A percentile compares a stretch with the other conserved stretches of the same genome.
Conservation (phyloP, 2,888 invertebrate species). For the Acrocyrtus sp. region DNA sequence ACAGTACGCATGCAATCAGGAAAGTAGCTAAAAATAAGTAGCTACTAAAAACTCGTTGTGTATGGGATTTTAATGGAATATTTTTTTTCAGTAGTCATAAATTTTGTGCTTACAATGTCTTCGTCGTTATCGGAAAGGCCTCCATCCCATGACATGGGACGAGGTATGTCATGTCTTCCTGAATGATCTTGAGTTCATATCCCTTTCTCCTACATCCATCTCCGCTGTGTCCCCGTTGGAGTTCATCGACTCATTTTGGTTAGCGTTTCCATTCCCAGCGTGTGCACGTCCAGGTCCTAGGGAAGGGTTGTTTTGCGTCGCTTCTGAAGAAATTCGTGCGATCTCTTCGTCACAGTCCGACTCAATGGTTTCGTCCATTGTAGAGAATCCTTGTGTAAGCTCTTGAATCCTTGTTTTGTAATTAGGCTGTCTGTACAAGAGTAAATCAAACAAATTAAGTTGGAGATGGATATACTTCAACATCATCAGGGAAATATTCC, state of each 20-base stretch:
- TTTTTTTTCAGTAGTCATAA: not conserved
- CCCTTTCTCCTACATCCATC: slow-evolving; percentile 62
- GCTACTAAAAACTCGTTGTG: not conserved
- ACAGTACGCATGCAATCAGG: not conserved
- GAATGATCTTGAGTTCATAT: slow-evolving; percentile 65
- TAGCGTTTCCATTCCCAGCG: slow-evolving; percentile 27
- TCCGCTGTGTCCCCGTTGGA: slow-evolving; percentile 31
- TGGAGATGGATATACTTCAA: not conserved
- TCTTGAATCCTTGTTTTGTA: slow-evolving; percentile 14
- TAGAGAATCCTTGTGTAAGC: slow-evolving; percentile 30
- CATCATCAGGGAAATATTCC: not conserved
- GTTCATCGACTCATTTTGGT: slow-evolving; percentile 32
- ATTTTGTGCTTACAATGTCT: slow-evolving; percentile 39
- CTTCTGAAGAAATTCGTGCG: slow-evolving; percentile 62
- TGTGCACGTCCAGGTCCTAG: slow-evolving; percentile 19
- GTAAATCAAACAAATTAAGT: not conserved
- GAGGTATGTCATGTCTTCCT: slow-evolving; percentile 67
- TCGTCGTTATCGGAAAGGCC: slow-evolving; percentile 87
- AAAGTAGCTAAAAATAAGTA: not conserved
- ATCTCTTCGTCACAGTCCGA: slow-evolving; percentile 64
- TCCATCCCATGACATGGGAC: slow-evolving; percentile 96
- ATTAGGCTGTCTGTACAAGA: slow-evolving; percentile 23
- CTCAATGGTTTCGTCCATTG: slow-evolving; percentile 64
- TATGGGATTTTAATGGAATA: not conserved
- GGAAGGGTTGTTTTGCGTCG: slow-evolving; percentile 26